These are phyloP conservation scores for Macropodus opercularis DNA, from an alignment of 2,797 vertebrate genomes.

Conservation along the genomic window DNA sequence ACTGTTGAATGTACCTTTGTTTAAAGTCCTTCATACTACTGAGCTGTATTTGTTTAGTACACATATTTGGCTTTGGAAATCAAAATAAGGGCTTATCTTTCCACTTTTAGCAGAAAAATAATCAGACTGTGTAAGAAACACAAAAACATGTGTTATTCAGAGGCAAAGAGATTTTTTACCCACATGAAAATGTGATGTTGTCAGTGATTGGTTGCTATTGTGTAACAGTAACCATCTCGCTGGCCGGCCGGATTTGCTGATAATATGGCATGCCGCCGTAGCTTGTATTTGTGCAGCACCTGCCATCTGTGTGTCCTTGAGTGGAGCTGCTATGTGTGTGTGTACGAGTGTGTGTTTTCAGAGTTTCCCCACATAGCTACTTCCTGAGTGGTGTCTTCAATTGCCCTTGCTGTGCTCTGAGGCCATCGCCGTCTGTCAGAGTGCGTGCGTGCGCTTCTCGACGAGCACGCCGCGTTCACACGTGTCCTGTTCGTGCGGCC, in stretches of 20 bases:
- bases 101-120: background rate
- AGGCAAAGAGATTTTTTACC: constrained; percentile 8
- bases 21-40: background rate
- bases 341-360: constrained; percentile 21
- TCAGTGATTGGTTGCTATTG: constrained; percentile 48
- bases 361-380: constrained; percentile 35
- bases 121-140: background rate
- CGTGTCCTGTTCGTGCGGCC: constrained; percentile 11
- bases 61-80: background rate
- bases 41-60: constrained; percentile 24
- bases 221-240: constrained; percentile 30
- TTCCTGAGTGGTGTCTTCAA: constrained; percentile 60
- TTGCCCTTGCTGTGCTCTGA: constrained; percentile 55
- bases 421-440: constrained; percentile 48
- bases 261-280: constrained; percentile 69
- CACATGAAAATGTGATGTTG: constrained; percentile 19
- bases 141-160: too few species aligned
- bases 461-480: background rate
- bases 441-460: constrained; percentile 15
- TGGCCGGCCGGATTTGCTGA: constrained; percentile 49
- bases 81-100: background rate
- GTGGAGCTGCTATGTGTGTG: constrained; percentile 32
- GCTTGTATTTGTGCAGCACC: constrained; percentile 69
- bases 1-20: constrained; percentile 48
- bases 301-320: constrained; percentile 77